phyloP scores from a whole-genome alignment of 2,888 invertebrate genomes.

The Pterobdella sp. region DNA sequence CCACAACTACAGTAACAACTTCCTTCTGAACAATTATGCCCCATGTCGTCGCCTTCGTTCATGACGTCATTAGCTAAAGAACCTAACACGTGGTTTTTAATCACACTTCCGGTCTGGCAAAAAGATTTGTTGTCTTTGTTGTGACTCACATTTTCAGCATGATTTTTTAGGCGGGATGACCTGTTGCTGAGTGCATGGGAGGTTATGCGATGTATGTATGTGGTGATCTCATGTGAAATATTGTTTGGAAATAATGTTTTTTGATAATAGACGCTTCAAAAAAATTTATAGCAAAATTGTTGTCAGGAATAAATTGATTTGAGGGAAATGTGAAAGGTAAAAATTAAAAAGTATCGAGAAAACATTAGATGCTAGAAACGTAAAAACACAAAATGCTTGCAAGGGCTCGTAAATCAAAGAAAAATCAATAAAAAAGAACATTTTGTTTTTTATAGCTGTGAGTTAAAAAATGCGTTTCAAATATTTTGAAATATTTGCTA shows the following conservation, averaged over 20 bases:
- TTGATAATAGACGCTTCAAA: not conserved
- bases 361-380: not conserved
- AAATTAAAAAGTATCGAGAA: conserved; percentile 8
- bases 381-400: not conserved
- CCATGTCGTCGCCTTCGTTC: not conserved
- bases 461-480: too few relatives aligned
- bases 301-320: not conserved
- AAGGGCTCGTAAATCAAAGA: not conserved
- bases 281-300: not conserved
- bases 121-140: conserved; percentile 8
- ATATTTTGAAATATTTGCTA: too few relatives aligned
- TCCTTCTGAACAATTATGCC: not conserved
- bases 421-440: not conserved
- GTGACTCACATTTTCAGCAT: not conserved
- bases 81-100: conserved; percentile 2
- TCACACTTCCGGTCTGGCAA: conserved; percentile 3
- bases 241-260: not conserved
- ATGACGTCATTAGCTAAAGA: conserved; percentile 7
- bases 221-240: not conserved
- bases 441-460: too few relatives aligned
- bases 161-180: not conserved
- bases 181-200: too few relatives aligned
- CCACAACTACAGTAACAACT: not conserved
- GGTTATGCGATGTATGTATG: not conserved
- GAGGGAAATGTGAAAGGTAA: not conserved